Evolutionary conservation across 2,888 invertebrate species (phyloP).

Genomic region (Polietes domitor): DNA sequence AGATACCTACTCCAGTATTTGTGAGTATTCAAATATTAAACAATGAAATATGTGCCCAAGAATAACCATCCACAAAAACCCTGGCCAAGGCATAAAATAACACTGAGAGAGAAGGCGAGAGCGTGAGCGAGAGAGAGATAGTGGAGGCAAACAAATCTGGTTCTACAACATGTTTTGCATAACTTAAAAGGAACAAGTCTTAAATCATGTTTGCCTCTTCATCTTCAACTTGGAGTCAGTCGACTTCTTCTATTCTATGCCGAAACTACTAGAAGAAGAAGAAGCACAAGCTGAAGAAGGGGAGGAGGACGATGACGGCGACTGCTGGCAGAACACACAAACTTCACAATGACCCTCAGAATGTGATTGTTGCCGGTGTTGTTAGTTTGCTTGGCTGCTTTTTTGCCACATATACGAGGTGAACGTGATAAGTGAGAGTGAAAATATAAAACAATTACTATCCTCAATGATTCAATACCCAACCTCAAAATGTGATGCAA

Average conservation of each 20-base stretch:
- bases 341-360: conserved; percentile 64
- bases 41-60: conserved; percentile 18
- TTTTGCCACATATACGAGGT: no score
- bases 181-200: conserved; percentile 67
- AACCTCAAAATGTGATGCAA: no score
- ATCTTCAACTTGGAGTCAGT: conserved; percentile 17
- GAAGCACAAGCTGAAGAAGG: neutral
- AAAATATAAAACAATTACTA: no score
- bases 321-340: conserved; percentile 31
- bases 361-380: conserved; percentile 17
- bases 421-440: no score
- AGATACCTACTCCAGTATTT: neutral
- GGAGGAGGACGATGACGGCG: conserved; percentile 39
- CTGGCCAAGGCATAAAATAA: neutral
- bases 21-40: conserved; percentile 50
- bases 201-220: conserved; percentile 65
- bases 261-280: conserved; percentile 29
- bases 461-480: no score
- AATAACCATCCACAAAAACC: conserved; percentile 4
- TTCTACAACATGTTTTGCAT: conserved; percentile 68
- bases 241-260: conserved; percentile 43
- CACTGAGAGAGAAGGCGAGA: neutral
- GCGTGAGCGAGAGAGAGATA: neutral
- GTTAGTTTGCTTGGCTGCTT: no score
- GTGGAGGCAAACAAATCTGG: conserved; percentile 61